Evolutionary conservation across 2,113 vertebrate genomes (phyloP).

Genomic region (Salvelinus sp.): DNA sequence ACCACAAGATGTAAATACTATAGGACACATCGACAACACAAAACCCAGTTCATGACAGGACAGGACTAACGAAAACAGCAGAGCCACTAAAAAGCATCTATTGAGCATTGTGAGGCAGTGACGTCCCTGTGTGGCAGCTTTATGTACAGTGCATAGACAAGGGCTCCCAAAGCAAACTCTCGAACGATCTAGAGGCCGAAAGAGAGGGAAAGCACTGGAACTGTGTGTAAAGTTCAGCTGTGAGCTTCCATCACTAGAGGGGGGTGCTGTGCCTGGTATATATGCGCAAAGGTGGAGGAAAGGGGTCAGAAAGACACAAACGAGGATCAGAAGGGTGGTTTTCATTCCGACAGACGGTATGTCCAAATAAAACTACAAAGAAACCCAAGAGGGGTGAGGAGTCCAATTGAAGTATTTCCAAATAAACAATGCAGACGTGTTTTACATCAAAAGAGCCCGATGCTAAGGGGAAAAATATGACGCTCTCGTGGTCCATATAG

Average conservation of each 20-base stretch:
- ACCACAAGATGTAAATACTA: background rate
- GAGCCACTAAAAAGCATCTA: conserved; percentile 34
- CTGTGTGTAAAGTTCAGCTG: conserved; percentile 3
- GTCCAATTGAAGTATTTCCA: conserved; percentile 38
- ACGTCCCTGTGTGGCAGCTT: conserved; percentile 43
- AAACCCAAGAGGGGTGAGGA: conserved; percentile 6
- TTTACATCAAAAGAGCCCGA: conserved; percentile 2
- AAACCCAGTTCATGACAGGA: conserved; percentile 42
- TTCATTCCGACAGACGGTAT: conserved; percentile 17
- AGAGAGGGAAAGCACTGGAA: background rate
- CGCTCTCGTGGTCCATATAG: background rate
- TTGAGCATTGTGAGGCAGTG: conserved; percentile 44
- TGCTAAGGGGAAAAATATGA: no score
- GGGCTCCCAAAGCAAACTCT: conserved; percentile 53
- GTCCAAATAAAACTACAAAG: conserved; percentile 31
- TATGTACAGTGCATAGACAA: conserved; percentile 45
- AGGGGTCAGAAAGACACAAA: background rate
- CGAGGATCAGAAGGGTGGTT: conserved; percentile 1
- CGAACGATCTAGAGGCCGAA: conserved; percentile 50
- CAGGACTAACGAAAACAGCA: conserved; percentile 22
- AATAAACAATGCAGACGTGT: conserved; percentile 36
- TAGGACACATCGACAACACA: conserved; percentile 26
- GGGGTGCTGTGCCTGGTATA: conserved; percentile 26
- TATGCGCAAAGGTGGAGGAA: background rate
- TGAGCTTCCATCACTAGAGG: conserved; percentile 36